A percentile compares a stretch with the other conserved stretches of the same genome.
These are phyloP conservation scores for Eidolon helvum DNA, from an alignment of 2,113 vertebrate species.

Conservation along the genomic window DNA sequence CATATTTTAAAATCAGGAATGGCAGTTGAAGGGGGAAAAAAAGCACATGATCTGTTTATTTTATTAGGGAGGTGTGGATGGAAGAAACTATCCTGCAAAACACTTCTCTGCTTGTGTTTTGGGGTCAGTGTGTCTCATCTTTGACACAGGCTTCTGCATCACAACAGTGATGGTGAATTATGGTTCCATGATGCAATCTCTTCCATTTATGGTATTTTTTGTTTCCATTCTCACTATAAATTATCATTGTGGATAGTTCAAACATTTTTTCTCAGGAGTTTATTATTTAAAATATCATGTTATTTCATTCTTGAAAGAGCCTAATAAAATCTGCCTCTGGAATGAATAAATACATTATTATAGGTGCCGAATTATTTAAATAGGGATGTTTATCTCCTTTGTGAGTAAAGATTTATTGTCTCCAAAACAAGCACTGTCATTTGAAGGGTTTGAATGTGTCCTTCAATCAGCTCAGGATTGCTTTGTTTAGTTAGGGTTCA, in stretches of 20 bases:
- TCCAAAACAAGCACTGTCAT: conserved; percentile 38
- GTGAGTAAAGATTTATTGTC: conserved; percentile 20
- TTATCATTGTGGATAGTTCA: not conserved
- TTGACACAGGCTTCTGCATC: not conserved
- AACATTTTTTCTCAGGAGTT: not conserved
- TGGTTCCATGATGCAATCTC: not conserved
- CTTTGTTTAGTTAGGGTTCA: conserved; percentile 40
- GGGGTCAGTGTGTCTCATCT: not conserved
- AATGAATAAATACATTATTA: conserved; percentile 32
- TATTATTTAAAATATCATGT: not conserved
- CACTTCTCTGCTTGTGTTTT: not conserved
- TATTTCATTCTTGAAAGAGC: conserved; percentile 24
- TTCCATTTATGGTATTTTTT: not conserved
- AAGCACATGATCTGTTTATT: not conserved
- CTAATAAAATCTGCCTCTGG: not conserved
- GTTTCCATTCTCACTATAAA: not conserved
- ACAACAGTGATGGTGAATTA: not conserved
- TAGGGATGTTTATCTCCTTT: conserved; percentile 26
- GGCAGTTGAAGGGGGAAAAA: not conserved
- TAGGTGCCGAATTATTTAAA: conserved; percentile 39
- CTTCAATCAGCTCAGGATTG: conserved; percentile 50
- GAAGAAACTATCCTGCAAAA: not conserved
- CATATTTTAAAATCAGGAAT: not conserved
- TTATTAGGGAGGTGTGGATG: not conserved
- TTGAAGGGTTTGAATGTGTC: conserved; percentile 29